Evolutionary conservation across 2,888 invertebrate genomes (phyloP), one percentile per base, ranked within the genome.

Genomic region (Agonopterix subpropinquella): DNA sequence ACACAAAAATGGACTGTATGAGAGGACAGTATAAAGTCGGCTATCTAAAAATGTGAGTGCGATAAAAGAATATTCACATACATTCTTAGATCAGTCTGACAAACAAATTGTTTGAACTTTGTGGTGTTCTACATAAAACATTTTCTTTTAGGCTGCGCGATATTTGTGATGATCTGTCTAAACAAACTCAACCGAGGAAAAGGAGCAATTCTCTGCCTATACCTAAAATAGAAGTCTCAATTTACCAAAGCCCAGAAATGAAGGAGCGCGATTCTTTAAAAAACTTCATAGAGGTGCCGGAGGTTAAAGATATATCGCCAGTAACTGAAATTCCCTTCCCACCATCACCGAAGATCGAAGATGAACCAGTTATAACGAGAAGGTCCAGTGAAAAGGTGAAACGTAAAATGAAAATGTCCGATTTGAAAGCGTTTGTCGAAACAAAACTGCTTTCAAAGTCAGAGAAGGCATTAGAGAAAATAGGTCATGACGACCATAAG

Each of bases 151-250:
- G 97, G 63, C 85, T 98, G 49, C 91, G 96, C 52, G 96, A 96
- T 70, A 96, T 97, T 50, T 94, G 93, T 61, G 97, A 97, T 69
- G 96, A 97, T 65, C 91, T 92, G 42, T 91, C 93, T 3, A 91
- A 92, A 56, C 92, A 94, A 70, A 92, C 93, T 65, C 94, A 93
- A 65, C 94, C 96, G 8, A 90, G 98, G 50, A 93, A 95, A 70
- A 90, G 98, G 47, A 98, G 98, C 67, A 96, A 96, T 71, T 98
- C 98, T 0, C 81, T 98, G 48, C 98, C 98, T 0, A 96, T 96
- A 71, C 96, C 97, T 1, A 96, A 97, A 86, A 96, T 97, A 52
- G 96, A 96, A 79, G 93, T 96, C 1, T 96, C 96, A 0, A 86
- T 95, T 35, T 95, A 95, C 70, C 95, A 95, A 74, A 94, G 93